Base-by-base conservation (phyloP, 2,113 vertebrate genomes). In the Pomatostomus ruficeps region DNA sequence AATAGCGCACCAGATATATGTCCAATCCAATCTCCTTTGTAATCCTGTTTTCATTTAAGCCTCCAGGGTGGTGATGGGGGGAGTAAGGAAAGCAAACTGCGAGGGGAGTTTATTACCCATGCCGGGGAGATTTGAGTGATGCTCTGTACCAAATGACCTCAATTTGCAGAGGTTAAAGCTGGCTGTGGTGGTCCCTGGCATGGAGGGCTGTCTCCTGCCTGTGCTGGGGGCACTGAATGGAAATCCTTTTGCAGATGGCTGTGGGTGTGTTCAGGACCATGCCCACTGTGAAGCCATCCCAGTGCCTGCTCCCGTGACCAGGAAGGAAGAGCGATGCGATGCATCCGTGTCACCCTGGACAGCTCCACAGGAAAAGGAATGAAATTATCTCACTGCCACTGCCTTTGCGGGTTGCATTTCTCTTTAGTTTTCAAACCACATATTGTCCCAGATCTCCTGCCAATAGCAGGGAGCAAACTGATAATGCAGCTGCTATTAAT, bases 401-500 rank as follows among this genome's bases (percentile, higher is more conserved):
- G 86, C 88, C 77, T 78, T 71, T 93, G 63, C 22, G 5, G 52
- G 71, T 24, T 94, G 81, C 46, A 1, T 95, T 90, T 85, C 93
- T 94, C 82, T 86, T 91, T 68, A 77, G 89, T 94, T 91, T 96
- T 96, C 89, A 89, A 95, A 25, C 84, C 94, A 77, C 95, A 95
- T 84, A 80, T 90, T 90, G 89, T 96, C 94, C 92, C 89, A 91
- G 88, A 91, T 96, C 95, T 77, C 88, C 89, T 96, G 95, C 95
- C 94, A 94, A 95, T 85, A 94, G 90, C 93, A 95, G 85, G 79
- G 94, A 95, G 85, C 4, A 79, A 91, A 94, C 93, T 95, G 94
- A 87, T 95, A 95, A 96, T 84, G 93, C 93, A 95, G 96, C 91
- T 97, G 85, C 96, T 97, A 96, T 96, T 96, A 97, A 96, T 96